phyloP scores from a whole-genome alignment of 2,888 invertebrate genomes.

The Apoda limacodes region DNA sequence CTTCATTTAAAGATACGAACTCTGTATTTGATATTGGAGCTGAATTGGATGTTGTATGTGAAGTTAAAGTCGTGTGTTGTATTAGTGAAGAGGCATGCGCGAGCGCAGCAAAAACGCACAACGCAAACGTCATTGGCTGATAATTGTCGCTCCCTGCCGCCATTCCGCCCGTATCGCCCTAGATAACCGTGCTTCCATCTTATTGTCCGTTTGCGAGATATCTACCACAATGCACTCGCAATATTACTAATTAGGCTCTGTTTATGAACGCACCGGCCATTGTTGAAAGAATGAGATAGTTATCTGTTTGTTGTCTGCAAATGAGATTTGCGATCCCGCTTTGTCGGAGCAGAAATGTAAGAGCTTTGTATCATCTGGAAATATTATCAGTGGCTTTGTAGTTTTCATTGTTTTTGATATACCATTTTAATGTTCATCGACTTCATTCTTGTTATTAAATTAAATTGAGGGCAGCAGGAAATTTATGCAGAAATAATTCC shows the following conservation, averaged over 20 bases:
- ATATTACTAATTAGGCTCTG: conserved; percentile 68
- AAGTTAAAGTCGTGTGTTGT: not conserved
- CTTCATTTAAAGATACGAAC: no score
- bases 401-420: conserved; percentile 2
- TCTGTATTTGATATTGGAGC: no score
- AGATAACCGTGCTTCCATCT: conserved; percentile 60
- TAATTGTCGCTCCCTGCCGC: conserved; percentile 57
- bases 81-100: no score
- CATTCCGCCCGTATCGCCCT: conserved; percentile 54
- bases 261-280: conserved; percentile 63
- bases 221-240: conserved; percentile 60
- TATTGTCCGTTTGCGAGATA: conserved; percentile 60
- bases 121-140: conserved; percentile 45
- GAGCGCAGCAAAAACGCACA: conserved; percentile 28
- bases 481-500: no score
- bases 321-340: conserved; percentile 65
- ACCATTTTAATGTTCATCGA: no score
- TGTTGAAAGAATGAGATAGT: conserved; percentile 67
- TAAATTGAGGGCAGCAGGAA: no score
- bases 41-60: conserved; percentile 26
- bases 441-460: no score
- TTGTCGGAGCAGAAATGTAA: conserved; percentile 59
- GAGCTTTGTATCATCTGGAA: conserved; percentile 59
- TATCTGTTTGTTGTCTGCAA: conserved; percentile 63
- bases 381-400: conserved; percentile 38